Base-by-base conservation (phyloP, 1,140 invertebrate species). In the Intoshia linei region DNA sequence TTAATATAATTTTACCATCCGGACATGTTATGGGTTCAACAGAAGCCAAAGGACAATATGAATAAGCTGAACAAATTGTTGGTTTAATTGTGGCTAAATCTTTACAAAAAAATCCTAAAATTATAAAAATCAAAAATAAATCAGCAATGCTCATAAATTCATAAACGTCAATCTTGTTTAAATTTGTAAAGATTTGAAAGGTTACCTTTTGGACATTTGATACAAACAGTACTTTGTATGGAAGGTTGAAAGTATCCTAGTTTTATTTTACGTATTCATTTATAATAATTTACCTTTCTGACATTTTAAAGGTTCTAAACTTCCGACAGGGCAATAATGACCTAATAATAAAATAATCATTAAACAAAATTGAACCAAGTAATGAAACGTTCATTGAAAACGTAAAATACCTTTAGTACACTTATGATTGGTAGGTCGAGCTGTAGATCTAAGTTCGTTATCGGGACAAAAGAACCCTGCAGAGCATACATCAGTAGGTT, bases 391-490 rank as follows among this genome's bases (percentile, higher is more conserved):
- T 27, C n/a, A 27, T 27, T 27, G n/a, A 10, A 10, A n/a, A 27
- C n/a, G 7, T 7, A n/a, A n/a, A 27, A 11, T 18, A 7, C 10
- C 4, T 3, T 14, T 30, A 11, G 17, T 21, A 21, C 37, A 27
- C 20, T 24, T 31, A 4, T 2, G 39, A 45, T 47, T 47, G 23
- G 48, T 43, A 14, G 43, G 43, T 40, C 50, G 51, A 24, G 43
- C 40, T 5, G 44, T 20, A 4, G 50, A 50, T 15, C 43, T 40
- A 7, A 39, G 46, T 13, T 43, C 44, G 39, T 52, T 52, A 15
- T 47, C 48, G 20, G 47, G 47, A 45, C 52, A 54, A 43, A 42
- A 54, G 40, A 48, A 52, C 10, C 49, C 43, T 1, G 47, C 36
- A 6, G 48, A 48, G 42, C 51, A 54, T 5, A 23, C 17, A 6